Evolutionary conservation across 2,888 invertebrate genomes (phyloP).

Genomic region (Macaria notata): DNA sequence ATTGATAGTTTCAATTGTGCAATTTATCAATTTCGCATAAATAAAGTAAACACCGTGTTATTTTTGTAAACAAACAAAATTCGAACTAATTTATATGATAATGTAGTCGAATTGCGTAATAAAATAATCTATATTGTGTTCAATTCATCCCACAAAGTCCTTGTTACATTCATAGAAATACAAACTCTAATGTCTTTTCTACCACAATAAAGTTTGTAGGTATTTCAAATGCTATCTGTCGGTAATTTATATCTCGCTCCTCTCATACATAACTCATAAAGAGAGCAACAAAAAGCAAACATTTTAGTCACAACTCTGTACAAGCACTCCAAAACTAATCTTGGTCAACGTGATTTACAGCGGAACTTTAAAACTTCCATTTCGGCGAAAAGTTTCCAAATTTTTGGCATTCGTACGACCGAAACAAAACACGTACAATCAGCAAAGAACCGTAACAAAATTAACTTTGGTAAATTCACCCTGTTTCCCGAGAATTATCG

Average conservation of each 20-base stretch:
- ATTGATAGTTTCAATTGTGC: too few relatives aligned
- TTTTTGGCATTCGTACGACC: conserved; percentile 28
- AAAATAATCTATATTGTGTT: too few relatives aligned
- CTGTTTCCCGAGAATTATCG: conserved; percentile 39
- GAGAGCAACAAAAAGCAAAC: conserved; percentile 3
- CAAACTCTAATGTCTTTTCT: too few relatives aligned
- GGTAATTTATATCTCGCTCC: neutral
- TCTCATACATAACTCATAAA: conserved; percentile 4
- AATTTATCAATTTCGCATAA: too few relatives aligned
- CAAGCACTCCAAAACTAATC: conserved; percentile 21
- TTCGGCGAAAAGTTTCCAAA: conserved; percentile 24
- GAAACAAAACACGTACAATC: conserved; percentile 42
- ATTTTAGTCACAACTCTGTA: conserved; percentile 9
- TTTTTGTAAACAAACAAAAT: too few relatives aligned
- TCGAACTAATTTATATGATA: too few relatives aligned
- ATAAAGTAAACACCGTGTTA: too few relatives aligned
- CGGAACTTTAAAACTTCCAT: conserved; percentile 27
- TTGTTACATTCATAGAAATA: too few relatives aligned
- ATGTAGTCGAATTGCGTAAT: too few relatives aligned
- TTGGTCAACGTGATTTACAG: conserved; percentile 28
- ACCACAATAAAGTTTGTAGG: too few relatives aligned
- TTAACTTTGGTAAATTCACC: conserved; percentile 35
- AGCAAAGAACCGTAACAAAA: conserved; percentile 36
- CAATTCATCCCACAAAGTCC: too few relatives aligned
- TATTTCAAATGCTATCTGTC: too few relatives aligned